These are phyloP conservation scores for Dreissena polymorpha DNA, from an alignment of 1,140 invertebrate genomes.

Conservation along the genomic window DNA sequence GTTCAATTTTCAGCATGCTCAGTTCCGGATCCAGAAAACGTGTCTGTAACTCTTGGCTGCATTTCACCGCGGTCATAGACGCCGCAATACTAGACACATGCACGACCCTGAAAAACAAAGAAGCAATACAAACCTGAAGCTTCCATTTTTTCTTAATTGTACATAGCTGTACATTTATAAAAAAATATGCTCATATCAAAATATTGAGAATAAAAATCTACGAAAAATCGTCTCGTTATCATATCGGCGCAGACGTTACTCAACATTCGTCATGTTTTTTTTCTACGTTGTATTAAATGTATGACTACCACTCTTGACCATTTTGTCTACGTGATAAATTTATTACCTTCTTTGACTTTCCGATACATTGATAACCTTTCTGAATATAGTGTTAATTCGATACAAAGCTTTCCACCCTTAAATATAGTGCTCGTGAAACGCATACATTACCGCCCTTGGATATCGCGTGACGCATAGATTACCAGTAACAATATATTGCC, in stretches of 20 bases:
- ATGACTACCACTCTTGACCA: no score
- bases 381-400: no score
- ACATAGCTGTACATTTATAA: not conserved
- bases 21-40: conserved; percentile 77
- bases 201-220: no score
- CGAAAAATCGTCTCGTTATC: no score
- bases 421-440: no score
- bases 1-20: conserved; percentile 82
- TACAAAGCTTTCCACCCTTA: not conserved
- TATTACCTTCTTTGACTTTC: no score
- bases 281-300: no score
- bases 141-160: not conserved
- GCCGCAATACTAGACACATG: conserved; percentile 86
- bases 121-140: not conserved
- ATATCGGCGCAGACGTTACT: not conserved
- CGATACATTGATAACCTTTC: no score
- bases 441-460: no score
- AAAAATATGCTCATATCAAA: not conserved
- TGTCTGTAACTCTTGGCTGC: conserved; percentile 78
- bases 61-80: conserved; percentile 77
- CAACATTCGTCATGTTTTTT: not conserved
- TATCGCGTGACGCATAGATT: no score
- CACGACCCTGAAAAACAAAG: conserved; percentile 82
- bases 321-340: no score
- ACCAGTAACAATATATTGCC: no score